Evolutionary conservation across 2,113 vertebrate genomes (phyloP), one percentile per base, ranked within the genome.

Genomic region (Burhinus bistriatus): DNA sequence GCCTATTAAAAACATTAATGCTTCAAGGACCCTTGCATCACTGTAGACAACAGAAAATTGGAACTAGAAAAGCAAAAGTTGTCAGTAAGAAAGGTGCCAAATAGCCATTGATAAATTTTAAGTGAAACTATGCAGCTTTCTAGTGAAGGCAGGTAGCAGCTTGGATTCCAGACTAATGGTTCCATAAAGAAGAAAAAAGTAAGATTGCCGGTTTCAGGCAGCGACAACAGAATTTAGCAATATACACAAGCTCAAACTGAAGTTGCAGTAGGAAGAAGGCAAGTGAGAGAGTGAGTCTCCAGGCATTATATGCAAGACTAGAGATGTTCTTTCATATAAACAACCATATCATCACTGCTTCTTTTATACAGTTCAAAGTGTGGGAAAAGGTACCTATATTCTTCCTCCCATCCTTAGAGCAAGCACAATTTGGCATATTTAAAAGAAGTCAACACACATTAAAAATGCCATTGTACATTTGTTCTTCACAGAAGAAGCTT

Each of bases 381-480:
- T 77, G 18, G n/a, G 57, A 65, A 92, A 89, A 87, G 18, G 80
- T 62, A 82, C 49, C 61, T 91, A 82, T n/a, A 78, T 69, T 89
- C 61, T 95, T 94, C 73, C 61, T 91, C 47, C 73, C 81, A 96
- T 89, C 73, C 83, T 95, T 58, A 95, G 25, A 97, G 69, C 40
- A 92, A 95, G 73, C 57, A 89, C 36, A 85, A 61, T 58, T 93
- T 89, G 77, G 83, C 69, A 87, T 76, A 95, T 91, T 95, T 87
- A 70, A 87, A 72, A 93, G 68, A 92, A 87, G 40, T 45, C 64
- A 90, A 84, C 36, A 76, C 44, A 88, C 36, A 83, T 83, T 71
- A 73, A 95, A 92, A 81, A 92, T 51, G 51, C 34, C 79, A 80
- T 25, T 29, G 11, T 42, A 72, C 40, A 76, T 70, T 47, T 81